Evolutionary conservation across 2,888 invertebrate species (phyloP).

Genomic region (Germaria angustata): DNA sequence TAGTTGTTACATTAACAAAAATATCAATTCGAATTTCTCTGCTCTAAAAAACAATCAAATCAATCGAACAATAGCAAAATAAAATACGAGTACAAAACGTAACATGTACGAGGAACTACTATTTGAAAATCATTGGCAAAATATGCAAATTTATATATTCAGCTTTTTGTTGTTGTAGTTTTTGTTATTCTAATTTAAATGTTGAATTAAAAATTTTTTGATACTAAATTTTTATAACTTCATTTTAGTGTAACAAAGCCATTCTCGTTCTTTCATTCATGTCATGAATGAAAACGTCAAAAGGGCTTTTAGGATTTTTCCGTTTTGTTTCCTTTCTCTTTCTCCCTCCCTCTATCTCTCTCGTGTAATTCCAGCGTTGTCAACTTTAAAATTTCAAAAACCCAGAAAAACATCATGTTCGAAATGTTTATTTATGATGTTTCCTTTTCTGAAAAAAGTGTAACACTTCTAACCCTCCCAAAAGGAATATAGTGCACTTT

Average conservation of each 20-base stretch:
- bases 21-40: conserved; percentile 44
- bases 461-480: no score
- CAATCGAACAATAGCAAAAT: conserved; percentile 57
- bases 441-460: no score
- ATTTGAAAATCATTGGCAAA: conserved; percentile 63
- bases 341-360: no score
- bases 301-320: conserved; percentile 9
- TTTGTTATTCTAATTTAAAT: conserved; percentile 55
- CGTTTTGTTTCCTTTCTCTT: neutral
- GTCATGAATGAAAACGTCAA: conserved; percentile 37
- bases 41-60: conserved; percentile 40
- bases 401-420: no score
- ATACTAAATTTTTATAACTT: conserved; percentile 58
- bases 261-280: conserved; percentile 3
- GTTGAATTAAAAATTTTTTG: conserved; percentile 28
- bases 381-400: no score
- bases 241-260: conserved; percentile 50
- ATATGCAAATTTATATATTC: conserved; percentile 60
- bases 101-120: conserved; percentile 30
- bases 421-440: no score
- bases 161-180: conserved; percentile 15
- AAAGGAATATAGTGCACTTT: no score
- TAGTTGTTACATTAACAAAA: neutral
- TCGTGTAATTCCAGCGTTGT: no score
- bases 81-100: conserved; percentile 16